Evolutionary conservation across 2,797 vertebrate species (phyloP), one percentile per base, ranked within the genome.

Genomic region (Oryzias dopingdopingensis): DNA sequence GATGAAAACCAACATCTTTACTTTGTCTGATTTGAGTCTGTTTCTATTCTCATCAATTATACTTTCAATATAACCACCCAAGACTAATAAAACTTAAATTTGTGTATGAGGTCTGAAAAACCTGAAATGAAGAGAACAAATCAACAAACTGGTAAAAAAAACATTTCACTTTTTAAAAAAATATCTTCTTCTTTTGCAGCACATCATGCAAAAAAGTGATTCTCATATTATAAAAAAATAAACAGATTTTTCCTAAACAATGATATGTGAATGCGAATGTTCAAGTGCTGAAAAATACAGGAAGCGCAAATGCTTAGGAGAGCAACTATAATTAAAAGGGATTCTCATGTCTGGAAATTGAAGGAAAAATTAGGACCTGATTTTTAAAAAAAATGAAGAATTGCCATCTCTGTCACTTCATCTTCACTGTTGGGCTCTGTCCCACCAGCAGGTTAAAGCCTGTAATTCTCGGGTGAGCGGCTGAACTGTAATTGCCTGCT

Each of bases 401-500:
- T 71, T 40, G 68, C 55, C 53, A 53, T 75, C 59, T 45, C 20
- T n/a, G 8, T 62, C 40, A 16, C 61, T 65, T 50, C 43, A 65
- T 65, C 69, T 76, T 84, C 65, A 60, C 64, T 64, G 72, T 79
- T 79, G 71, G 63, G 62, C 23, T 48, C 22, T 14, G 14, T 42
- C 37, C 22, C 62, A 67, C 63, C 80, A 65, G 70, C 77, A 82
- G 79, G 81, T 76, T 80, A 79, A 57, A 76, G 67, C 59, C 77
- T 83, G 60, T 72, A 68, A 71, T 70, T 74, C 73, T 80, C 71
- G 52, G 54, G 56, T 66, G 78, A 69, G 68, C 57, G 56, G 67
- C 79, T 76, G 61, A 79, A 73, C 72, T 80, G 70, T 79, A 88
- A 87, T 85, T 83, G 70, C 69, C 71, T 74, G 71, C 74, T 78